These are phyloP conservation scores for Cartodere bifasciata DNA, from an alignment of 2,888 invertebrate species.

Conservation along the genomic window DNA sequence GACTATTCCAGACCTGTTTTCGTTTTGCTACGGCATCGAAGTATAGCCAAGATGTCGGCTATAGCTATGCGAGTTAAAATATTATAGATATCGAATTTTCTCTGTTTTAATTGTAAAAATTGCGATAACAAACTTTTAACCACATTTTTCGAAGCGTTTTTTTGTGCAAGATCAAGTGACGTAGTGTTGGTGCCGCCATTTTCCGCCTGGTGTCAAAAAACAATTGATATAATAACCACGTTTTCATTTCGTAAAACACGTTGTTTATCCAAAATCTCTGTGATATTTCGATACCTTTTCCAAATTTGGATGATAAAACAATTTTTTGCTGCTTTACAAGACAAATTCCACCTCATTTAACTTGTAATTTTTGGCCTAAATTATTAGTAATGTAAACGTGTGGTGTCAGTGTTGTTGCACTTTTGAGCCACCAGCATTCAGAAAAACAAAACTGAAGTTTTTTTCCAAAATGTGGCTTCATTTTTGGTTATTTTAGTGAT, in stretches of 20 bases:
- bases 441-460: no score
- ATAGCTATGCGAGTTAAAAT: constrained; percentile 29
- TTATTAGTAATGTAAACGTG: no score
- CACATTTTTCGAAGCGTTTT: constrained; percentile 14
- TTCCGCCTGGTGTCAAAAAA: constrained; percentile 16
- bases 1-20: constrained; percentile 38
- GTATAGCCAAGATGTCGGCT: constrained; percentile 34
- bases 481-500: constrained; percentile 7
- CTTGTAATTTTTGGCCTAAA: no score
- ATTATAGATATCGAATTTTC: constrained; percentile 30
- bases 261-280: constrained; percentile 15
- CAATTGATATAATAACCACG: constrained; percentile 23
- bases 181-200: constrained; percentile 17
- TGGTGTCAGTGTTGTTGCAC: no score
- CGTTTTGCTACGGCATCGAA: constrained; percentile 32
- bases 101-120: constrained; percentile 17
- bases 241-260: constrained; percentile 20
- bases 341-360: no score
- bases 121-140: constrained; percentile 8
- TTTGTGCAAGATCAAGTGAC: constrained; percentile 15
- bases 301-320: no score
- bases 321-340: no score
- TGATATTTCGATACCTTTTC: constrained; percentile 12
- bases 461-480: constrained; percentile 7
- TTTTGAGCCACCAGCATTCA: no score